Conservation (phyloP, 2,888 invertebrate genomes). For the Entomobrya proxima region DNA sequence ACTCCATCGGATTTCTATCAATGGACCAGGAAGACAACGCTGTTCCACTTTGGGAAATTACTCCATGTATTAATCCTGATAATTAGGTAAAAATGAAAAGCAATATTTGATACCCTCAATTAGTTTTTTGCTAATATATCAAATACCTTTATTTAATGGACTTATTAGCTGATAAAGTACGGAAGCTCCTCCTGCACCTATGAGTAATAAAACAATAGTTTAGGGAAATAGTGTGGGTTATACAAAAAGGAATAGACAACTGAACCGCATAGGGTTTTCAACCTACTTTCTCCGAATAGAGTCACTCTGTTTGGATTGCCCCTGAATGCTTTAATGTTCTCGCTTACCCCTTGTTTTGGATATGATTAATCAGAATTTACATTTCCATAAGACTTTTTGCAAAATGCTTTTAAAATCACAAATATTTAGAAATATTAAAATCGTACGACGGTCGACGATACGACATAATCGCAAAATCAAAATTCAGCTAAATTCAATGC, state of each 20-base stretch:
- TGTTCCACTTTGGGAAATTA: constrained; percentile 53
- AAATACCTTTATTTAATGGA: constrained; percentile 44
- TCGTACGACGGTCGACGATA: no score
- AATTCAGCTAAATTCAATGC: no score
- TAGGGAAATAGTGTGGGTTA: background rate
- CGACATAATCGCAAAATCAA: no score
- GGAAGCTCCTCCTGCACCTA: constrained; percentile 35
- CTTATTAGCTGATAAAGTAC: constrained; percentile 32
- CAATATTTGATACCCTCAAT: background rate
- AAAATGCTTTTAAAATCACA: no score
- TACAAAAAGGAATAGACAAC: background rate
- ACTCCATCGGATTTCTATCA: background rate
- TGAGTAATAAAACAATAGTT: background rate
- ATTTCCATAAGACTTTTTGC: no score
- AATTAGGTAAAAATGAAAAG: background rate
- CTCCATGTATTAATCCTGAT: constrained; percentile 31
- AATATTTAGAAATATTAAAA: no score
- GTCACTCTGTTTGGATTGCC: constrained; percentile 13
- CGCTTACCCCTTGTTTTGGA: constrained; percentile 17
- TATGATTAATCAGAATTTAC: no score
- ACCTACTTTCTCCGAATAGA: constrained; percentile 43
- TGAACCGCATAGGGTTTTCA: background rate
- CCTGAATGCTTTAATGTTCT: constrained; percentile 22
- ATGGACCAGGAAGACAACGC: constrained; percentile 11
- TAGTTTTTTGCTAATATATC: background rate